These are phyloP conservation scores for Platichthys flesus DNA, from an alignment of 2,113 vertebrate genomes.

Conservation along the genomic window DNA sequence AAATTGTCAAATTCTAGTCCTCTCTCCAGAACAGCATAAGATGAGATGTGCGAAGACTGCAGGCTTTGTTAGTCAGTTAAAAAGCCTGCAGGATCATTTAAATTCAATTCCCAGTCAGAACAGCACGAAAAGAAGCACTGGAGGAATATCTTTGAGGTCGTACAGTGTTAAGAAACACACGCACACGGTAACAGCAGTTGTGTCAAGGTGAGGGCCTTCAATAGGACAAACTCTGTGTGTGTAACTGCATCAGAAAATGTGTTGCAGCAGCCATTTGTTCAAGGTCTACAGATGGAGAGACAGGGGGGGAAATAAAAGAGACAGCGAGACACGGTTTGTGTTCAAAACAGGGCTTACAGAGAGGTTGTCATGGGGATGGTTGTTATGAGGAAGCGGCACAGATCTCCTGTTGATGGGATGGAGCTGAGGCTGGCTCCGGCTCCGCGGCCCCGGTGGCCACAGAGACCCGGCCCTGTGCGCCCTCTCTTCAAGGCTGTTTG, in stretches of 20 bases:
- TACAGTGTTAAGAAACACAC: background rate
- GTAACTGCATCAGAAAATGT: conserved; percentile 7
- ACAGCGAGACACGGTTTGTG: conserved; percentile 61
- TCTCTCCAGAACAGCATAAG: background rate
- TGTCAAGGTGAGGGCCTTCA: conserved; percentile 1
- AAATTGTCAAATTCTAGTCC: background rate
- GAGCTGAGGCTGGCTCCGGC: conserved; percentile 14
- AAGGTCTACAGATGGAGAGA: conserved; percentile 55
- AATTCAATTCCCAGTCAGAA: background rate
- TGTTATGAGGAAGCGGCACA: conserved; percentile 67
- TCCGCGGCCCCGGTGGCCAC: conserved; percentile 36
- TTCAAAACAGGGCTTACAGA: conserved; percentile 70
- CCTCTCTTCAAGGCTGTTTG: conserved; percentile 44
- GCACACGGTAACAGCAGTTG: conserved; percentile 8
- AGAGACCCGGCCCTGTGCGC: background rate
- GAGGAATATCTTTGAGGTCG: background rate
- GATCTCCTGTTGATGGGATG: conserved; percentile 55
- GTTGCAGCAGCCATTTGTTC: conserved; percentile 39
- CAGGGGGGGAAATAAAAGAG: conserved; percentile 39
- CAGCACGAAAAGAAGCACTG: background rate
- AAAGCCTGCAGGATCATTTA: background rate
- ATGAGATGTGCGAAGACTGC: background rate
- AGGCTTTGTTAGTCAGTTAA: background rate
- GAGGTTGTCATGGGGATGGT: conserved; percentile 72
- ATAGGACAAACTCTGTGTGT: background rate